Evolutionary conservation across 2,113 vertebrate genomes (phyloP).

Genomic region (Bolborhynchus lineola): DNA sequence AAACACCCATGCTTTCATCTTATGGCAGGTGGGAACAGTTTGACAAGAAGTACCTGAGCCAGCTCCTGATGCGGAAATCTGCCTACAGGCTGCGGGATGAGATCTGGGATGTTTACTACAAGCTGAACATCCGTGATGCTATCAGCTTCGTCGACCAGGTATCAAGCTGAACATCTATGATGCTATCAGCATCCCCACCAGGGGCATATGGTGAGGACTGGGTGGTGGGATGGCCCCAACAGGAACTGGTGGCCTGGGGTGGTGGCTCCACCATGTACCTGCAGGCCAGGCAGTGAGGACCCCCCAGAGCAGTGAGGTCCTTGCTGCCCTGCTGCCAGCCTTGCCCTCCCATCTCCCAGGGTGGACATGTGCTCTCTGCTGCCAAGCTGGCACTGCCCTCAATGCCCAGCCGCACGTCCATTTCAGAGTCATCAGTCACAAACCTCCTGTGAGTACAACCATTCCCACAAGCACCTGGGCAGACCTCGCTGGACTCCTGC

Average conservation of each 20-base stretch:
- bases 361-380: conserved; percentile 88
- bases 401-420: conserved; percentile 90
- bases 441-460: conserved; percentile 88
- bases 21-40: conserved; percentile 92
- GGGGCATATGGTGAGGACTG: rapidly evolving
- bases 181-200: conserved; percentile 83
- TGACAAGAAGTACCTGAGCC: conserved; percentile 95
- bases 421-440: conserved; percentile 92
- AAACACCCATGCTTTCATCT: neutral
- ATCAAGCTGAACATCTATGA: conserved; percentile 95
- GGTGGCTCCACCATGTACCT: neutral
- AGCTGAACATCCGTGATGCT: conserved; percentile 95
- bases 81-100: conserved; percentile 91
- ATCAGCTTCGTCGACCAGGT: conserved; percentile 97
- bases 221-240: rapidly evolving
- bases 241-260: neutral
- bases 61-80: conserved; percentile 90
- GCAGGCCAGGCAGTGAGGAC: neutral
- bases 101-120: conserved; percentile 97
- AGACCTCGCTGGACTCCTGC: rapidly evolving
- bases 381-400: conserved; percentile 89
- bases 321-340: neutral
- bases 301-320: neutral
- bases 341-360: conserved; percentile 69
- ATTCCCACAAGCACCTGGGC: neutral